A percentile compares a stretch with the other conserved stretches of the same genome.
Evolutionary conservation across 2,797 vertebrate species (phyloP).

Genomic region (Rousettus madagascariensis): DNA sequence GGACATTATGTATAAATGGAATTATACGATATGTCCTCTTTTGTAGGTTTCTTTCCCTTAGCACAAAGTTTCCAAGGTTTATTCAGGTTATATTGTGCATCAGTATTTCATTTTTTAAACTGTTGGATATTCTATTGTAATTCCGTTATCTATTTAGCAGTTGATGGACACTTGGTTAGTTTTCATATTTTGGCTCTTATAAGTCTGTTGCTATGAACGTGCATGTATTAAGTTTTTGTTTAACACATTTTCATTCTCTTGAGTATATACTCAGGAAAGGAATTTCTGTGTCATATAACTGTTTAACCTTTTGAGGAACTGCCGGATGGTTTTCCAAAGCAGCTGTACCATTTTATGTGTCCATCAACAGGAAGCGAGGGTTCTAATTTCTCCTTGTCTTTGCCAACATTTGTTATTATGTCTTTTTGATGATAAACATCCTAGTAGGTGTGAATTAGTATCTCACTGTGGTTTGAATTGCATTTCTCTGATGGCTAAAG

Average conservation of each 20-base stretch:
- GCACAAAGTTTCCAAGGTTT: neutral
- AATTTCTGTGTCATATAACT: neutral
- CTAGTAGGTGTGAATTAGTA: neutral
- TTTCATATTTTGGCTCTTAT: neutral
- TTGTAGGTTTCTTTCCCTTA: neutral
- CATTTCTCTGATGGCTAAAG: neutral
- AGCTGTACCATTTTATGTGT: neutral
- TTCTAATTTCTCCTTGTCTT: neutral
- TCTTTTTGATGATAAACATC: neutral
- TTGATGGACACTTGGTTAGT: neutral
- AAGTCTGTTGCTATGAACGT: neutral
- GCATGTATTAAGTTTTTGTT: neutral
- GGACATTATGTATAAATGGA: neutral
- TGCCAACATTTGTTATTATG: neutral
- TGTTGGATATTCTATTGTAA: neutral
- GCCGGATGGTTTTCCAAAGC: neutral
- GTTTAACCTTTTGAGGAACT: neutral
- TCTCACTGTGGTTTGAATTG: neutral
- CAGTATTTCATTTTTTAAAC: neutral
- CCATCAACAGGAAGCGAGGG: neutral
- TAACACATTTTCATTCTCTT: neutral
- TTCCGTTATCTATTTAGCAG: neutral
- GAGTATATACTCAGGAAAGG: neutral
- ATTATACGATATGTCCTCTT: neutral
- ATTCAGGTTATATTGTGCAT: neutral